Evolutionary conservation across 2,113 vertebrate species (phyloP), one percentile per base, ranked within the genome.

Genomic region (Cyanoliseus patagonus): DNA sequence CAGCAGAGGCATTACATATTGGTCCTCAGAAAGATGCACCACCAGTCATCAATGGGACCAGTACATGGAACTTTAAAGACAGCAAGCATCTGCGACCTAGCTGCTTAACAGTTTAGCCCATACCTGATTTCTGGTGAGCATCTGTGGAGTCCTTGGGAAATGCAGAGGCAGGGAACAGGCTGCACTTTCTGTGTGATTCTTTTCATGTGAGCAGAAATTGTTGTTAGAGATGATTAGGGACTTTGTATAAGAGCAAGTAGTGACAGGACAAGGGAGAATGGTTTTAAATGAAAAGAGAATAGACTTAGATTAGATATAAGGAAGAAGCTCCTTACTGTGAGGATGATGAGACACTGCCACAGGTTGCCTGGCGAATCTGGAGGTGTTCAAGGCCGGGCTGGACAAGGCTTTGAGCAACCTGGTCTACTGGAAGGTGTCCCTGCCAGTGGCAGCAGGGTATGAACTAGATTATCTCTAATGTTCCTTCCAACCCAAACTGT

Each of bases 21-120:
- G 35, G 13, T n/a, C 17, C 15, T 39, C 46, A 75, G 69, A 41
- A 57, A 55, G 10, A 27, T 17, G 7, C 3, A 16, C 25, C 35
- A 18, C 14, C 28, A 37, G 46, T 13, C 28, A 51, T 15, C 77
- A 91, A 6, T 0, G 0, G 20, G 20, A 31, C 39, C 17, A 22
- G n/a, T 15, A 42, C 33, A 16, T 17, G 62, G 47, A 17, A 23
- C 23, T 51, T 10, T 2, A 13, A 37, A 37, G 20, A 75, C 3
- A 76, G 20, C 42, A 90, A 35, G 10, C 10, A 20, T 39, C 6
- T 79, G 31, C 17, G 42, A 69, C 37, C 23, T 59, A 63, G 17
- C 23, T 91, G 55, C 52, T 79, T 8, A 12, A 4, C 57, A 28
- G 10, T 41, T 63, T 41, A 91, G 25, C 17, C 33, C 0, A 0